Evolutionary conservation across 2,888 invertebrate species (phyloP).

Genomic region (Mycalesis mineus): DNA sequence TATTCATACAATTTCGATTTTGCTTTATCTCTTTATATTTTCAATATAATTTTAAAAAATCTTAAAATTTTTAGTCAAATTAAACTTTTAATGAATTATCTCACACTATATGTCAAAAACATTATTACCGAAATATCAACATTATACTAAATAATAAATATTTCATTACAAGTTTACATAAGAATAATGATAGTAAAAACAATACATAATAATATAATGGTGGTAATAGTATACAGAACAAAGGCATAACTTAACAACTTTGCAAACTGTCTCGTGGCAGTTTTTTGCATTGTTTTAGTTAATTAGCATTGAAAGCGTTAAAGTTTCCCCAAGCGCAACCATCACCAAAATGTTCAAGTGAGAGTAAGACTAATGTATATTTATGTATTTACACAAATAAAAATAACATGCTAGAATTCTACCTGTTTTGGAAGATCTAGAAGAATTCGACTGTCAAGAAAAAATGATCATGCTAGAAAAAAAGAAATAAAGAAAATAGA

Average conservation of each 20-base stretch:
- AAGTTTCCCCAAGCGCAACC: constrained; percentile 49
- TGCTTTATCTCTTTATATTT: too few species aligned
- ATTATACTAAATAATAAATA: constrained; percentile 4
- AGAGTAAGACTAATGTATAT: constrained; percentile 47
- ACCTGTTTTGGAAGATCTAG: constrained; percentile 71
- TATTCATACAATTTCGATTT: too few species aligned
- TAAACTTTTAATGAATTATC: background rate
- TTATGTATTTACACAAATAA: constrained; percentile 57
- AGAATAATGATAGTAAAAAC: constrained; percentile 30
- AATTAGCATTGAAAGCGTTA: constrained; percentile 62
- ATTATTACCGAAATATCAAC: background rate
- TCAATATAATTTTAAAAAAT: too few species aligned
- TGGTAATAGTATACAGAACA: constrained; percentile 33
- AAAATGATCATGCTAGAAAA: constrained; percentile 70
- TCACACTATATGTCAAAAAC: background rate
- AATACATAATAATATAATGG: constrained; percentile 21
- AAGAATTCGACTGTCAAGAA: constrained; percentile 70
- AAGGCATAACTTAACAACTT: constrained; percentile 51
- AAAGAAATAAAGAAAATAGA: constrained; percentile 55
- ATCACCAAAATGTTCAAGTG: constrained; percentile 55
- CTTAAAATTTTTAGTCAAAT: too few species aligned
- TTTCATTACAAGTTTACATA: background rate
- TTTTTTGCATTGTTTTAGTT: constrained; percentile 57
- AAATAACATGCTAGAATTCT: constrained; percentile 64
- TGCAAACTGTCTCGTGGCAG: constrained; percentile 76